Evolutionary conservation across 2,797 vertebrate genomes (phyloP).

Genomic region (Paedocypris micromegethes): DNA sequence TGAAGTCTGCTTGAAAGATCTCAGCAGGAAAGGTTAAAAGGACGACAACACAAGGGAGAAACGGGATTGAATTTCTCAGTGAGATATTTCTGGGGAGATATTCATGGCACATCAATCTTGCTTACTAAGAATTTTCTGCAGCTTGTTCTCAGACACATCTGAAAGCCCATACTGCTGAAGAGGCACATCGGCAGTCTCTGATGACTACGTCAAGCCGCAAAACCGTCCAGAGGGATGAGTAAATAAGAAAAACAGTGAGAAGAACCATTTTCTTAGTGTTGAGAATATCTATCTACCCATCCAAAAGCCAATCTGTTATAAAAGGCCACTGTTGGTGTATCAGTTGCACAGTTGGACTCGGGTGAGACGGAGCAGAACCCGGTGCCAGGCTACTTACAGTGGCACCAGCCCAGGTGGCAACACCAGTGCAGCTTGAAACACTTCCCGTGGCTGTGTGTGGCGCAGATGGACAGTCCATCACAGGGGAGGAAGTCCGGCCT

Average conservation of each 20-base stretch:
- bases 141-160: constrained; percentile 1
- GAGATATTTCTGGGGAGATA: constrained; percentile 8
- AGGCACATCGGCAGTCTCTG: constrained; percentile 6
- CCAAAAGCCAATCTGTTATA: too few relatives aligned
- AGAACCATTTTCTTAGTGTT: too few relatives aligned
- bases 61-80: background rate
- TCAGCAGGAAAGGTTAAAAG: background rate
- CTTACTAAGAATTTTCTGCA: constrained; percentile 6
- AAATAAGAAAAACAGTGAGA: background rate
- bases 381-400: constrained; percentile 80
- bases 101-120: constrained; percentile 13
- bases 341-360: background rate
- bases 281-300: too few relatives aligned
- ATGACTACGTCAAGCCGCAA: background rate
- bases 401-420: constrained; percentile 98
- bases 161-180: constrained; percentile 1
- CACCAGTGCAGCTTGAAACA: constrained; percentile 99
- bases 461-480: constrained; percentile 94
- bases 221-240: background rate
- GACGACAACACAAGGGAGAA: background rate
- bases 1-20: constrained; percentile 14
- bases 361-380: background rate
- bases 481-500: constrained; percentile 97
- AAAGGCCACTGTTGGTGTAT: too few relatives aligned
- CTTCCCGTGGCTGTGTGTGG: constrained; percentile 97